Evolutionary conservation across 1,140 invertebrate species (phyloP).

Genomic region (Bombus ignitus): DNA sequence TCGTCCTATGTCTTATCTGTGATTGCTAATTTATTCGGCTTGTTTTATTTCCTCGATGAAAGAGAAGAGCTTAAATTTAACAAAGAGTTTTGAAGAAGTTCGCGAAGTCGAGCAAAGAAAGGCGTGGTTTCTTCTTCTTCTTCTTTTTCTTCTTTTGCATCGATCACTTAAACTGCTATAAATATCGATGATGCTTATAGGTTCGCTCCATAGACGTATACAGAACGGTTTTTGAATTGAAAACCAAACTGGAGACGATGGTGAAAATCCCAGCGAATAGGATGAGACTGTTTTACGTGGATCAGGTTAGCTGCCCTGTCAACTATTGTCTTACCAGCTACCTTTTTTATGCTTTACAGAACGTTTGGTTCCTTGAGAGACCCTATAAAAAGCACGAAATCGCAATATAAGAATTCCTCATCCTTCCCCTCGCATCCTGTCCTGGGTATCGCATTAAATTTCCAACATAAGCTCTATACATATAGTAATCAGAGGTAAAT

Average conservation of each 20-base stretch:
- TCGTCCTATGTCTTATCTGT: neutral
- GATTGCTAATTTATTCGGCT: neutral
- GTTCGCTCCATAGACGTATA: conserved; percentile 89
- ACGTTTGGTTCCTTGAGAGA: conserved; percentile 60
- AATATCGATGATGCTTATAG: conserved; percentile 64
- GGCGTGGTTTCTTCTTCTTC: neutral
- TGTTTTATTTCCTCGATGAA: neutral
- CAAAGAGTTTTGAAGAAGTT: neutral
- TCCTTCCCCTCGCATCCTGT: neutral
- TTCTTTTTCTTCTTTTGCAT: neutral
- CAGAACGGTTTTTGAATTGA: conserved; percentile 90
- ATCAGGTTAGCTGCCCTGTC: conserved; percentile 84
- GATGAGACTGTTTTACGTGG: conserved; percentile 94
- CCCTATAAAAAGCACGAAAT: conserved; percentile 57
- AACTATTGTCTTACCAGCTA: neutral
- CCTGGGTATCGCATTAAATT: conserved; percentile 7
- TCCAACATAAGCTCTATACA: neutral
- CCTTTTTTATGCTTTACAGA: conserved; percentile 55
- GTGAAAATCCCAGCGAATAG: conserved; percentile 90
- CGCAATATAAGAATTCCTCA: conserved; percentile 43
- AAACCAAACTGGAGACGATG: conserved; percentile 90
- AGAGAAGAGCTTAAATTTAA: neutral
- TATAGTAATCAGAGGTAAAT: conserved; percentile 18
- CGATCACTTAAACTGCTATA: neutral
- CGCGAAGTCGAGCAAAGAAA: neutral